Percentiles rank a stretch among this genome's conserved stretches.
Evolutionary conservation across 2,113 vertebrate genomes (phyloP).

Genomic region (Equus przewalskii): DNA sequence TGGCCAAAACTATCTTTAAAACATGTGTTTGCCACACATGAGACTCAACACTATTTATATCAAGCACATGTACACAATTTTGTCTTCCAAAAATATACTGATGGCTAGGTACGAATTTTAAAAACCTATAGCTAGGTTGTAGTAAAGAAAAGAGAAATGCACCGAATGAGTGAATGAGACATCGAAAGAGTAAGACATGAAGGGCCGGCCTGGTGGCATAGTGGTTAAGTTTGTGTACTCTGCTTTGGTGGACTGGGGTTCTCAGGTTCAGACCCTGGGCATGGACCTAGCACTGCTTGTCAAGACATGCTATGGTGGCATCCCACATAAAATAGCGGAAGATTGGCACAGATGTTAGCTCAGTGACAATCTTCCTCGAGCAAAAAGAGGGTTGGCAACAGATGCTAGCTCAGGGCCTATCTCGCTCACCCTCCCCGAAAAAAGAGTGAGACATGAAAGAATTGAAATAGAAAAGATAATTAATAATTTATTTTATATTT

Average conservation of each 20-base stretch:
- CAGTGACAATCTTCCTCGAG: too few species aligned
- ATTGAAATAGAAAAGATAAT: not conserved
- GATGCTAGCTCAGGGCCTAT: too few species aligned
- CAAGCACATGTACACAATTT: not conserved
- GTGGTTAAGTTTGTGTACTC: too few species aligned
- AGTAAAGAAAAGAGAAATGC: not conserved
- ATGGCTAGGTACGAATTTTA: not conserved
- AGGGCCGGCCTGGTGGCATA: not conserved
- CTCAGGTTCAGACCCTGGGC: too few species aligned
- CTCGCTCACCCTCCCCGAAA: too few species aligned
- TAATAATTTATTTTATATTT: not conserved
- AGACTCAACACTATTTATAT: not conserved
- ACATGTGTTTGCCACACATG: not conserved
- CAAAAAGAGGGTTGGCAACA: too few species aligned
- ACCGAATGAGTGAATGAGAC: not conserved
- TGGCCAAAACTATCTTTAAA: not conserved
- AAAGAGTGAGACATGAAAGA: not conserved
- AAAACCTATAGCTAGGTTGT: not conserved
- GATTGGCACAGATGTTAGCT: too few species aligned
- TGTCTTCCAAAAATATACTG: not conserved
- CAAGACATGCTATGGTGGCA: too few species aligned
- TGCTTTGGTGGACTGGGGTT: too few species aligned
- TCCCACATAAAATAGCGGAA: too few species aligned
- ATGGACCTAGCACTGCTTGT: too few species aligned
- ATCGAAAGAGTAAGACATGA: not conserved